These are phyloP conservation scores for Linnaemya vulpina DNA, from an alignment of 2,888 invertebrate species.

Conservation along the genomic window DNA sequence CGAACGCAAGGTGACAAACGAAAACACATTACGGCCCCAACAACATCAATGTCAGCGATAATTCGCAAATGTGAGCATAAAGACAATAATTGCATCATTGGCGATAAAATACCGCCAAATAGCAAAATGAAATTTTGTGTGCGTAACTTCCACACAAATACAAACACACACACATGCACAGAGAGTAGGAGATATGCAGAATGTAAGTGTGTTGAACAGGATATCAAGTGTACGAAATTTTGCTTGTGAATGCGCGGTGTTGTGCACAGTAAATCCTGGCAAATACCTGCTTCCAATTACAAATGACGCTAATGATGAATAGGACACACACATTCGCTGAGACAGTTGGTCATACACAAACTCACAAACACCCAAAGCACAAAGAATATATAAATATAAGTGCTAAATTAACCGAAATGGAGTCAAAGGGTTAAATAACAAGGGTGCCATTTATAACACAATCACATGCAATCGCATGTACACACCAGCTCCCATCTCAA, in stretches of 20 bases:
- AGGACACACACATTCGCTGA: slow-evolving; percentile 29
- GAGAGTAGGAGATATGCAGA: neutral
- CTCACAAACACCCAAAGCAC: slow-evolving; percentile 6
- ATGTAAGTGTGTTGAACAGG: neutral
- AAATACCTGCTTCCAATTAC: slow-evolving; percentile 70
- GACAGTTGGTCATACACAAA: slow-evolving; percentile 23
- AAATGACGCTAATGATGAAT: slow-evolving; percentile 67
- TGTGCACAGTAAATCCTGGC: slow-evolving; percentile 65
- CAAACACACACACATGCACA: neutral
- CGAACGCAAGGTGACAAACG: neutral
- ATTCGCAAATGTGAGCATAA: slow-evolving; percentile 73
- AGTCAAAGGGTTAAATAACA: slow-evolving; percentile 72
- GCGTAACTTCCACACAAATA: slow-evolving; percentile 1
- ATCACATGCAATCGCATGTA: slow-evolving; percentile 8
- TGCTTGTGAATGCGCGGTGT: slow-evolving; percentile 32
- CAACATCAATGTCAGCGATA: slow-evolving; percentile 69
- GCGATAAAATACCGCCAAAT: slow-evolving; percentile 67
- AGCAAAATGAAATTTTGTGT: slow-evolving; percentile 45
- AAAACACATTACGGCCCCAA: slow-evolving; percentile 25
- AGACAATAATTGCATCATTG: slow-evolving; percentile 70
- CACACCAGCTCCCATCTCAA: slow-evolving; percentile 1
- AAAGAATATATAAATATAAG: slow-evolving; percentile 65
- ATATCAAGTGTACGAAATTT: neutral
- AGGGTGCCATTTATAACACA: slow-evolving; percentile 58
- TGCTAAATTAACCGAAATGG: slow-evolving; percentile 70